These are phyloP conservation scores for Drosophila busckii DNA, from an alignment of 1,140 invertebrate genomes.

Conservation along the genomic window DNA sequence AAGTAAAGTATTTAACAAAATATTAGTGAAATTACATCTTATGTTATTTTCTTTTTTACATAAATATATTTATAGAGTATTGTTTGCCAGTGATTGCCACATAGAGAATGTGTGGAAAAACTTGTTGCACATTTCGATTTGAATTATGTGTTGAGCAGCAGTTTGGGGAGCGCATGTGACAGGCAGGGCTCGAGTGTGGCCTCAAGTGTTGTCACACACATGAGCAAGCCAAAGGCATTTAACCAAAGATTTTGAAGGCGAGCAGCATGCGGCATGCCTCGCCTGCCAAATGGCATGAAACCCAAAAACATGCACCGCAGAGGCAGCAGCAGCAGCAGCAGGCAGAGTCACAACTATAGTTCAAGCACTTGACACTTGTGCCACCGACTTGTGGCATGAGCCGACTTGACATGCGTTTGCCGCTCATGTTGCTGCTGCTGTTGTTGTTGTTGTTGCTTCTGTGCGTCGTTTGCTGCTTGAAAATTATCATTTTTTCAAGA, in stretches of 20 bases:
- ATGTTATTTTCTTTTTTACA: no score
- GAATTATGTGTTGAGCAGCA: conserved; percentile 22
- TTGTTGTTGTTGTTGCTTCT: conserved; percentile 33
- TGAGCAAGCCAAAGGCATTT: conserved; percentile 49
- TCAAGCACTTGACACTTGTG: conserved; percentile 68
- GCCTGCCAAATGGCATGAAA: conserved; percentile 61
- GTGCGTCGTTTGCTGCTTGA: conserved; percentile 25
- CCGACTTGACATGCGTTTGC: conserved; percentile 18
- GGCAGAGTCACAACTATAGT: conserved; percentile 7
- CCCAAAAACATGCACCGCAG: no score
- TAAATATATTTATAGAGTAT: no score
- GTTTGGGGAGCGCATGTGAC: conserved; percentile 41
- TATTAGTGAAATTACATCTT: no score
- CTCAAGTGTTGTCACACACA: conserved; percentile 66
- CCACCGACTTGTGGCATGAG: conserved; percentile 43
- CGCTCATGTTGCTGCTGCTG: conserved; percentile 18
- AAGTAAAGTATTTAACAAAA: no score
- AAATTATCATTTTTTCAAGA: conserved; percentile 65
- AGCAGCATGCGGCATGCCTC: conserved; percentile 44
- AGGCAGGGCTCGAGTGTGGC: conserved; percentile 54
- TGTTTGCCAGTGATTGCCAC: no score
- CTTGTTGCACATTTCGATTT: conserved; percentile 8
- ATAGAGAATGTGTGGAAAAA: no score
- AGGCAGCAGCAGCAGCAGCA: not conserved
- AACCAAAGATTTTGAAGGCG: conserved; percentile 42